Conservation (phyloP, 2,888 invertebrate species). For the Nomada lathburiana region DNA sequence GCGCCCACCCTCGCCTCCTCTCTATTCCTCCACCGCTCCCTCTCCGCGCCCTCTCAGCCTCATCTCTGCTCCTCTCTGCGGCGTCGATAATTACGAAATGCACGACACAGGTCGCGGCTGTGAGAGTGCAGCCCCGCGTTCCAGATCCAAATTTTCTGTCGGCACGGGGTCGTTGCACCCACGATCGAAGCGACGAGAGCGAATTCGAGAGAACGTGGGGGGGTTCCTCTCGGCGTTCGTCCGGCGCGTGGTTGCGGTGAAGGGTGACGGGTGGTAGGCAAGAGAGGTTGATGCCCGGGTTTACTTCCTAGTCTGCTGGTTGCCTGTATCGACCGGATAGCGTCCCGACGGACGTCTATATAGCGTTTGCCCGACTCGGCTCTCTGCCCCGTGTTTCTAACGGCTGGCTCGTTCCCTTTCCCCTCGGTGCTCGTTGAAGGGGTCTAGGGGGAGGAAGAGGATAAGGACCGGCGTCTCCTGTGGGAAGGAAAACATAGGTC, state of each 20-base stretch:
- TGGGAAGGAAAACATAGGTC: constrained; percentile 18
- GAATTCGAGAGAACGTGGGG: constrained; percentile 73
- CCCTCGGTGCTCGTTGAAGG: too few species aligned
- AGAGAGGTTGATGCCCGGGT: constrained; percentile 82
- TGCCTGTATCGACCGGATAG: constrained; percentile 82
- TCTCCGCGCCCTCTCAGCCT: too few species aligned
- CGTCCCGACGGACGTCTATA: constrained; percentile 79
- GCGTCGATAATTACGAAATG: constrained; percentile 52
- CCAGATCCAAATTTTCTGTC: constrained; percentile 68
- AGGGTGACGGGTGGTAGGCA: constrained; percentile 76
- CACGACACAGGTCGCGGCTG: constrained; percentile 25
- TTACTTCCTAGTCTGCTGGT: constrained; percentile 81
- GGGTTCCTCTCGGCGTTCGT: constrained; percentile 55
- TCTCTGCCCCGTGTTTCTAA: constrained; percentile 23
- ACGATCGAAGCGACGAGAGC: constrained; percentile 63
- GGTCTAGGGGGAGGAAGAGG: background rate
- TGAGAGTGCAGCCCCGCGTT: constrained; percentile 21
- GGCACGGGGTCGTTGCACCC: constrained; percentile 58
- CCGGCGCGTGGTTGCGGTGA: constrained; percentile 69
- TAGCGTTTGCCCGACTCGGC: constrained; percentile 61
- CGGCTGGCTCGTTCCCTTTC: constrained; percentile 2
- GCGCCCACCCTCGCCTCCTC: too few species aligned
- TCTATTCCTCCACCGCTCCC: too few species aligned
- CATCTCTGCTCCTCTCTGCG: background rate
- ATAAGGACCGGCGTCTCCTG: background rate